These are phyloP conservation scores for Mycteria americana DNA, from an alignment of 2,797 vertebrate genomes.

Conservation along the genomic window DNA sequence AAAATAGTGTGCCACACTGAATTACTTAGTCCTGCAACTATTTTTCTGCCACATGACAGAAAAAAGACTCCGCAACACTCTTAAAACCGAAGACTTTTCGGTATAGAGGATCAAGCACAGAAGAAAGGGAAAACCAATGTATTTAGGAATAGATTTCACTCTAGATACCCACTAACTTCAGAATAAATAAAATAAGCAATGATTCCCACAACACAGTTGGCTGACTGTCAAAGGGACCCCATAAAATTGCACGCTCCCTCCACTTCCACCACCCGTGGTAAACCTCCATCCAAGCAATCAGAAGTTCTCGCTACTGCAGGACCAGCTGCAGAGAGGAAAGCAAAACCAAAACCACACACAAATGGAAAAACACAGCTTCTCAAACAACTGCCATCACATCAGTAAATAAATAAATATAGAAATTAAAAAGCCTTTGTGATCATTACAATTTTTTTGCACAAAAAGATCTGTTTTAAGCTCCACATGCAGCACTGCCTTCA, in stretches of 20 bases:
- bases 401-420: neutral
- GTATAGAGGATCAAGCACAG: neutral
- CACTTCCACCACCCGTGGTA: neutral
- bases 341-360: neutral
- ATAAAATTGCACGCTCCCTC: neutral
- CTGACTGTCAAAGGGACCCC: neutral
- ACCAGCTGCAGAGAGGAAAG: neutral
- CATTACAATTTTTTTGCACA: neutral
- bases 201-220: neutral
- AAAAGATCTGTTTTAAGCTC: neutral
- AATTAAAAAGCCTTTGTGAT: neutral
- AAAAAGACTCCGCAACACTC: neutral
- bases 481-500: neutral
- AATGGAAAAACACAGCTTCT: neutral
- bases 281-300: accelerated
- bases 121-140: neutral
- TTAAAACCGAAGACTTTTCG: neutral
- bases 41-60: neutral
- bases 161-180: neutral
- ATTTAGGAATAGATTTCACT: neutral
- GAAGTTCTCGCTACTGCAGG: neutral
- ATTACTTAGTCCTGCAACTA: neutral
- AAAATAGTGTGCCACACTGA: neutral
- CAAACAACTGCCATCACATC: neutral
- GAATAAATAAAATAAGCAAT: neutral